A percentile compares a stretch with the other conserved stretches of the same genome.
Conservation (phyloP, 1,140 invertebrate genomes). For the Euglossa dilemma region DNA sequence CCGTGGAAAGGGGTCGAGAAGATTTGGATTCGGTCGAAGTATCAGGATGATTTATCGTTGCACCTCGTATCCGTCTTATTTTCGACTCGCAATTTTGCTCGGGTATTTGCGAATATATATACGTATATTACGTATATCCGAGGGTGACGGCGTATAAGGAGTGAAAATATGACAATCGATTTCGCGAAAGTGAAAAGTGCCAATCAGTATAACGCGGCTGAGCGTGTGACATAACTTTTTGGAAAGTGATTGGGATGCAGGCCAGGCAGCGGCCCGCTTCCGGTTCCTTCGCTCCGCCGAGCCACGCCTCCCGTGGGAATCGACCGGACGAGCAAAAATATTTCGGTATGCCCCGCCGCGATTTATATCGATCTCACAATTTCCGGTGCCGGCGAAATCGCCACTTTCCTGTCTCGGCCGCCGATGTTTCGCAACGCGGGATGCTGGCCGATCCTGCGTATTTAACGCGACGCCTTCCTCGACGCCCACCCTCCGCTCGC, state of each 20-base stretch:
- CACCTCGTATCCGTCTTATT: no score
- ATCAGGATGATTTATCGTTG: background rate
- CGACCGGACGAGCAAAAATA: slow-evolving; percentile 46
- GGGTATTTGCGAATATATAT: no score
- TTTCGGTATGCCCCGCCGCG: slow-evolving; percentile 47
- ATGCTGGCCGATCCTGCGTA: slow-evolving; percentile 47
- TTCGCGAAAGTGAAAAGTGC: slow-evolving; percentile 22
- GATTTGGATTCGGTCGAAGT: background rate
- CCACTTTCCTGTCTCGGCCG: slow-evolving; percentile 65
- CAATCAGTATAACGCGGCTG: no score
- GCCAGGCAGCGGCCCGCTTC: slow-evolving; percentile 8
- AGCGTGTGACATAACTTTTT: slow-evolving; percentile 16
- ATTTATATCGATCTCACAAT: slow-evolving; percentile 74
- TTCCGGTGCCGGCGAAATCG: slow-evolving; percentile 72
- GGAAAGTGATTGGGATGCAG: slow-evolving; percentile 26
- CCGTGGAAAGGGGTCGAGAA: no score
- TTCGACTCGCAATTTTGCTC: no score
- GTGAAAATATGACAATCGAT: background rate
- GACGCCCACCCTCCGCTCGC: background rate
- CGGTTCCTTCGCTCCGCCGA: slow-evolving; percentile 37
- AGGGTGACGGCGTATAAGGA: background rate
- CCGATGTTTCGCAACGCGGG: slow-evolving; percentile 65
- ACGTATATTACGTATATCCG: background rate
- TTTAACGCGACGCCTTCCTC: background rate
- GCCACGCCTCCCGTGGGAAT: slow-evolving; percentile 44